Conservation (phyloP, 2,797 vertebrate genomes). For the Lacerta bilineata region DNA sequence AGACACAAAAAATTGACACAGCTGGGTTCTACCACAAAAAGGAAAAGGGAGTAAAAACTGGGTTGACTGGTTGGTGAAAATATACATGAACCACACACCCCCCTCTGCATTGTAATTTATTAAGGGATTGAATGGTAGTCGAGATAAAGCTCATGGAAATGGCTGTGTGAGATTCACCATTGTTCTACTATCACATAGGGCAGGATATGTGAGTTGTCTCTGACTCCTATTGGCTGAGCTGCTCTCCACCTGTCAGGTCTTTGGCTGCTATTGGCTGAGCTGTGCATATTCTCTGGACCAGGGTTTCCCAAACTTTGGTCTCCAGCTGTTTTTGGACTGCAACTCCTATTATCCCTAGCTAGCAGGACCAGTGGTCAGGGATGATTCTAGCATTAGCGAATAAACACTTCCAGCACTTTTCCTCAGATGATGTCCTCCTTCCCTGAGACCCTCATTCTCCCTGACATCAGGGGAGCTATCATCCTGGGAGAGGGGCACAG, state of each 20-base stretch:
- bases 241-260: not conserved
- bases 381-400: no score
- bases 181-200: not conserved
- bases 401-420: no score
- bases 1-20: slow-evolving; percentile 57
- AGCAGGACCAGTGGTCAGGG: no score
- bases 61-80: slow-evolving; percentile 43
- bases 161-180: not conserved
- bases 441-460: no score
- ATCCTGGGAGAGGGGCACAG: not conserved
- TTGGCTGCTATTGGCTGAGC: not conserved
- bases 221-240: not conserved
- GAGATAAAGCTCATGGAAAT: not conserved
- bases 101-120: not conserved
- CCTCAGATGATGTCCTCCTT: no score
- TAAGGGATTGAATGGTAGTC: not conserved
- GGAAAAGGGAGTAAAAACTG: slow-evolving; percentile 1
- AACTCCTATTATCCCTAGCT: no score
- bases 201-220: no score
- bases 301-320: no score
- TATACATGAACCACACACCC: slow-evolving; percentile 48
- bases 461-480: no score
- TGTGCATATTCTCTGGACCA: not conserved
- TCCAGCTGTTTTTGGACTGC: no score
- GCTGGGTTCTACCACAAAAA: slow-evolving; percentile 44